phyloP scores from a whole-genome alignment of 2,888 invertebrate species.

The Myathropa florea region DNA sequence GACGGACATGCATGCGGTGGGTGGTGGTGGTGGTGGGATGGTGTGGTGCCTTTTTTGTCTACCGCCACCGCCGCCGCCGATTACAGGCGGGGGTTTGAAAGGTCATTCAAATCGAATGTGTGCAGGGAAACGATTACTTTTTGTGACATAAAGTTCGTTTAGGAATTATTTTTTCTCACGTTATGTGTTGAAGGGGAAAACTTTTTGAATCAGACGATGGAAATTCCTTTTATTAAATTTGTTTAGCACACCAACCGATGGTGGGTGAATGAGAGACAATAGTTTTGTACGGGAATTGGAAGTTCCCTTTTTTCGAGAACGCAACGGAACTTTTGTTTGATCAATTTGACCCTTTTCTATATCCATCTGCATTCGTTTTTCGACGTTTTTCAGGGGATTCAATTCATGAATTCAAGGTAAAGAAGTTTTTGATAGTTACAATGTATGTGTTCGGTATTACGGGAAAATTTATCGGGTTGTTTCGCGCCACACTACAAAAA shows the following conservation, averaged over 20 bases:
- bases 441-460: too few relatives aligned
- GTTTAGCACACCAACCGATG: background rate
- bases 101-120: constrained; percentile 45
- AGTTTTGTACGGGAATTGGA: too few relatives aligned
- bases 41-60: background rate
- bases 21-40: background rate
- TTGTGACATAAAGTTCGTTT: constrained; percentile 53
- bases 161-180: constrained; percentile 46
- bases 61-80: too few relatives aligned
- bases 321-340: background rate
- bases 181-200: constrained; percentile 16
- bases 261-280: background rate
- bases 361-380: too few relatives aligned
- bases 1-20: background rate
- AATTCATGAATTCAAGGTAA: too few relatives aligned
- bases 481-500: too few relatives aligned
- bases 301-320: too few relatives aligned
- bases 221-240: constrained; percentile 6
- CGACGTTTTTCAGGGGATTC: too few relatives aligned
- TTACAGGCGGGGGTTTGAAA: too few relatives aligned
- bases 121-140: constrained; percentile 3
- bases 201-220: constrained; percentile 43
- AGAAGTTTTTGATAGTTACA: too few relatives aligned
- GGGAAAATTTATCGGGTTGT: too few relatives aligned
- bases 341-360: background rate